Base-by-base conservation (phyloP, 2,888 invertebrate species). In the Aethes cnicana region DNA sequence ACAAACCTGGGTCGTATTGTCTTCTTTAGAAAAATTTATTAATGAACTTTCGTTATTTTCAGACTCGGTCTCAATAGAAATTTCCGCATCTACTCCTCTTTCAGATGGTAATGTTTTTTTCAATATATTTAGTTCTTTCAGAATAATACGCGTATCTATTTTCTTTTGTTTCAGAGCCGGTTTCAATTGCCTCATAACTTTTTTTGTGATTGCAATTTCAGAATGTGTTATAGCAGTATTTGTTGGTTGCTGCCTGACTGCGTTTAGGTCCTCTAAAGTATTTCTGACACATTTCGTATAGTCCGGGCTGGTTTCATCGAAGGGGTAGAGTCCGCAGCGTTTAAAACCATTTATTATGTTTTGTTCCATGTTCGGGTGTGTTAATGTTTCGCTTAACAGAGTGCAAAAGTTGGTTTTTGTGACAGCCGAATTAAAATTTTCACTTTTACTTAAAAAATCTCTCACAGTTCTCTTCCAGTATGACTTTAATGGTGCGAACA, bases 171-270 rank as follows among this genome's bases (percentile, higher is more conserved):
- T 54, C 28, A 50, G 54, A 56, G 47, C 8, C 11, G 43, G 55
- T 58, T 47, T 58, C 25, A 53, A 55, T 35, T n/a, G n/a, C n/a
- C 12, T 59, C 35, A 57, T 57, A 26, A 57, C 55, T 47, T 21
- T 49, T 55, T 12, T 58, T 30, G 44, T 55, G 23, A 56, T 21
- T 21, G 21, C 21, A 21, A 21, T 21, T 6, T 21, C 21, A 21
- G 21, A 21, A 21, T 21, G 21, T 4, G 21, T 21, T 21, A 21
- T 4, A 8, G 6, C 21, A 21, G 21, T 21, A 21, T 21, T 21
- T 21, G 21, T 1, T 8, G 21, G 21, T 21, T 21, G 21, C 8
- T 21, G 6, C 21, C 21, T 21, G 21, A 8, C 21, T 6, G 21
- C 6, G 21, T 21, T 8, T 21, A 21, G 8, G 21, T 21, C 21